A percentile compares a stretch with the other conserved stretches of the same genome.
Conservation (phyloP, 1,140 invertebrate genomes). For the Tetramorium alpestre region DNA sequence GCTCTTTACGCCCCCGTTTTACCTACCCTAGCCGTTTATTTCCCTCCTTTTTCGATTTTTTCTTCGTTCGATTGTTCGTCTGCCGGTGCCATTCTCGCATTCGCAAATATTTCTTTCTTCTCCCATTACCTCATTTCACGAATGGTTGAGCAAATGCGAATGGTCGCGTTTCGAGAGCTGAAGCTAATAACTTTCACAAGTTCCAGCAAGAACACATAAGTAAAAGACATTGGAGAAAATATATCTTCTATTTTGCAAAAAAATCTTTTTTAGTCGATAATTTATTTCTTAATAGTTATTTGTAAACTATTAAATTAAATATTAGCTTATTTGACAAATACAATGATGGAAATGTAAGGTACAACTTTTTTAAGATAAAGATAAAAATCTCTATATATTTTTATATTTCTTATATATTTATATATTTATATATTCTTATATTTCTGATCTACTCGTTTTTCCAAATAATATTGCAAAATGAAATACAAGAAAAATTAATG, state of each 20-base stretch:
- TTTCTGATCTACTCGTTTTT: background rate
- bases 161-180: background rate
- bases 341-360: background rate
- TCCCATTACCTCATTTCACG: slow-evolving; percentile 11
- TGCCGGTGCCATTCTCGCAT: background rate
- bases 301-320: background rate
- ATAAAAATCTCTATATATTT: background rate
- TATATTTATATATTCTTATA: background rate
- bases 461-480: background rate
- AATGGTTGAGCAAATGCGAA: background rate
- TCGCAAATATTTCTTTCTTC: slow-evolving; percentile 35
- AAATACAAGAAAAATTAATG: background rate
- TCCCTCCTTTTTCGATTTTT: background rate
- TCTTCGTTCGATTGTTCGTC: slow-evolving; percentile 55
- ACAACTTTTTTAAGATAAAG: background rate
- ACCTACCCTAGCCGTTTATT: background rate
- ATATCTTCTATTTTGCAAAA: background rate
- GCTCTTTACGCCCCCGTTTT: slow-evolving; percentile 66
- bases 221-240: background rate
- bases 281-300: background rate
- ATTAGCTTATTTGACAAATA: background rate
- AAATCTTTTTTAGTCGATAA: background rate
- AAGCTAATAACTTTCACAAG: background rate
- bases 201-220: background rate
- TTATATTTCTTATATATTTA: background rate